Evolutionary conservation across 2,113 vertebrate species (phyloP).

Genomic region (Mesocricetus auratus): DNA sequence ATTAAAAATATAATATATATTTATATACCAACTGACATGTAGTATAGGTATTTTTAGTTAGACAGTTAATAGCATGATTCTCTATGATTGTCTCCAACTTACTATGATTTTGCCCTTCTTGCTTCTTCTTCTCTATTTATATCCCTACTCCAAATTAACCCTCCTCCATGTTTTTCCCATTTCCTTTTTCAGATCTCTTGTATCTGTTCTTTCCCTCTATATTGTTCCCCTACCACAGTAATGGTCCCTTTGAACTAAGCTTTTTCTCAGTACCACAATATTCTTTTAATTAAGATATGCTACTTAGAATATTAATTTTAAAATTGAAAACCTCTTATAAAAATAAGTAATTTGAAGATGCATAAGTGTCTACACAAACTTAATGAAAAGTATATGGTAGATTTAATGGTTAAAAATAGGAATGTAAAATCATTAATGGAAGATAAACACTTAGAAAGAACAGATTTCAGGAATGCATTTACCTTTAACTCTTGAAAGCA

Average conservation of each 20-base stretch:
- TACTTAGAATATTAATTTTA: background rate
- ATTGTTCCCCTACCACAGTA: background rate
- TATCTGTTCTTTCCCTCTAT: background rate
- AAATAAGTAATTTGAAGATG: background rate
- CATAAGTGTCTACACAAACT: background rate
- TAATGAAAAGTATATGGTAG: background rate
- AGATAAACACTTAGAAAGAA: background rate
- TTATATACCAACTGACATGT: background rate
- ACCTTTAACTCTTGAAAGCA: background rate
- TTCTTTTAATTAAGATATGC: constrained; percentile 55
- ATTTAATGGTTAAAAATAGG: background rate
- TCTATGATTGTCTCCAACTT: background rate
- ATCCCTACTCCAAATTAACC: background rate
- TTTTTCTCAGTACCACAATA: background rate
- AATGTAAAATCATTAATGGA: background rate
- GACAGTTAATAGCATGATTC: background rate
- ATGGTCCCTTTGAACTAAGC: background rate
- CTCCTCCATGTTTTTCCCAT: background rate
- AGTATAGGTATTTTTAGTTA: background rate
- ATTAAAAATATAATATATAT: background rate
- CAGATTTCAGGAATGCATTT: constrained; percentile 17
- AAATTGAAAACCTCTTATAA: background rate
- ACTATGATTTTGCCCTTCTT: background rate
- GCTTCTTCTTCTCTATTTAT: background rate
- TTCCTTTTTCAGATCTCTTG: background rate